These are phyloP conservation scores for Cacatua alba DNA, from an alignment of 2,113 vertebrate species.

Conservation along the genomic window DNA sequence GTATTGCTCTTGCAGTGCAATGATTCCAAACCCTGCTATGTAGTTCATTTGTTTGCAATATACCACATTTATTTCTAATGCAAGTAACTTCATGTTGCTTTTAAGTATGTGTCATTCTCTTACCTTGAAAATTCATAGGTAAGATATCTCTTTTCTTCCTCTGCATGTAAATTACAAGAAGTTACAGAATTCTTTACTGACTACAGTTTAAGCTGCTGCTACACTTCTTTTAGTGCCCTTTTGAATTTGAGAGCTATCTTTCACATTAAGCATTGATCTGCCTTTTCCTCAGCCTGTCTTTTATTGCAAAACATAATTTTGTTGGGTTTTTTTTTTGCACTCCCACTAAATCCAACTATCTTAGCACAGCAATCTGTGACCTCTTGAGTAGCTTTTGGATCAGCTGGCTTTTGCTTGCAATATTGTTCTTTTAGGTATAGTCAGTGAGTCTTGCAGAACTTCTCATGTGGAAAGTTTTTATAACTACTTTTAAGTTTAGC, in stretches of 20 bases:
- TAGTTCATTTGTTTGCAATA: background rate
- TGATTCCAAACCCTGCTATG: background rate
- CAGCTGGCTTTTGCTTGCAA: background rate
- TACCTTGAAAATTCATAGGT: background rate
- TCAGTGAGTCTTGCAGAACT: background rate
- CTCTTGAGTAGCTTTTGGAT: background rate
- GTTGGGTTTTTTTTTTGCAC: background rate
- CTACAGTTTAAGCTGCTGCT: background rate
- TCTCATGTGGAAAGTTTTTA: background rate
- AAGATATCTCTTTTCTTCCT: background rate
- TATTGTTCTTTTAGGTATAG: background rate
- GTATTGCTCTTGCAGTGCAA: background rate
- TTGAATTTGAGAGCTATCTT: background rate
- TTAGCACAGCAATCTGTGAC: background rate
- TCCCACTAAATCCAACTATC: background rate
- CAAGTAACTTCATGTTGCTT: background rate
- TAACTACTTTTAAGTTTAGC: background rate
- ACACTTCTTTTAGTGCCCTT: background rate
- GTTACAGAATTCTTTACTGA: background rate
- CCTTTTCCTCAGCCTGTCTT: background rate
- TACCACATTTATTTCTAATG: background rate
- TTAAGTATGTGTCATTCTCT: background rate
- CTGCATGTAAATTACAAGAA: background rate
- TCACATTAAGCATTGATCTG: background rate
- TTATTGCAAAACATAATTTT: background rate